Percentiles rank a stretch among this genome's conserved stretches.
These are phyloP conservation scores for Himalopsyche kuldschensis DNA, from an alignment of 2,888 invertebrate species.

Conservation along the genomic window DNA sequence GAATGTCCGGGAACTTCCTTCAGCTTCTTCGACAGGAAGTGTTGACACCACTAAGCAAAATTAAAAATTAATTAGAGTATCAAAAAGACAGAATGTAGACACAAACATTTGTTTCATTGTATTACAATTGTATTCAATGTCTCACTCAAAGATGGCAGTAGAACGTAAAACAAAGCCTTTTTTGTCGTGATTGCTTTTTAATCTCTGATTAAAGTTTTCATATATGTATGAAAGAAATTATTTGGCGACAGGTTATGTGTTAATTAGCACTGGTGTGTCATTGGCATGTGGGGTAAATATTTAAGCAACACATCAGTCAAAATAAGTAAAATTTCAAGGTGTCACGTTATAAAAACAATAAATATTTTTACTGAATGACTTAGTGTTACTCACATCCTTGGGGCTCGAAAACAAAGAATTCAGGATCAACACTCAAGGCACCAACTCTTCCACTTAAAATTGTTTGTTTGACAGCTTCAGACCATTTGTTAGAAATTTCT, in stretches of 20 bases:
- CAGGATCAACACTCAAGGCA: conserved; percentile 78
- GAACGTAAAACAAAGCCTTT: no score
- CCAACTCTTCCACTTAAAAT: conserved; percentile 76
- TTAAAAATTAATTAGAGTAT: background rate
- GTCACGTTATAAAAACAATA: no score
- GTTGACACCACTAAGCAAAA: conserved; percentile 58
- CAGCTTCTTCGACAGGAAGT: conserved; percentile 50
- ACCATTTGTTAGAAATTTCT: conserved; percentile 48
- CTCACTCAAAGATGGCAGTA: no score
- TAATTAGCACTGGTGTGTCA: no score
- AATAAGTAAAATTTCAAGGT: no score
- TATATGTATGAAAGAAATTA: no score
- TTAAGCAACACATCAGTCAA: no score
- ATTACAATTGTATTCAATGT: no score
- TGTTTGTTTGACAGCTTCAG: conserved; percentile 68
- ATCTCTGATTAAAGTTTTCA: no score
- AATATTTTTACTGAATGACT: background rate
- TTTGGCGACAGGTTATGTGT: no score
- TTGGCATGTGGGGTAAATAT: no score
- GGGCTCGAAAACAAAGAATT: conserved; percentile 74
- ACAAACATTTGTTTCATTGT: background rate
- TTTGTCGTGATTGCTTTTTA: no score
- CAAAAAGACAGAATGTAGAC: background rate
- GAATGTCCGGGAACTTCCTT: conserved; percentile 54
- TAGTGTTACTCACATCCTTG: conserved; percentile 64